A percentile compares a stretch with the other conserved stretches of the same genome.
These are phyloP conservation scores for Philereme transversata DNA, from an alignment of 2,888 invertebrate species.

Conservation along the genomic window DNA sequence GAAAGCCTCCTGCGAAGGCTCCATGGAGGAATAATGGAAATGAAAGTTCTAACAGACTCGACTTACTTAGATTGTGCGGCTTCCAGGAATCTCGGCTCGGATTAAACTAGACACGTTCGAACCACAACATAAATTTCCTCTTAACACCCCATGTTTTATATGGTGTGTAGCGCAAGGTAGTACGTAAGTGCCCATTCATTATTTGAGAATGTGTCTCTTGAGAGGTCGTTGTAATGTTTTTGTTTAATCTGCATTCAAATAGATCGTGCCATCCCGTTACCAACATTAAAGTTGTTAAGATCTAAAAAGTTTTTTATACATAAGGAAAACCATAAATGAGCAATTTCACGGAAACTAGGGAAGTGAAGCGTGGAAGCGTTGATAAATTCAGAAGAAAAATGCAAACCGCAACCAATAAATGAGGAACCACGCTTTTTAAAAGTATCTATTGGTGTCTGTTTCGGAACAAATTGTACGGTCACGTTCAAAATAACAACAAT, in stretches of 20 bases:
- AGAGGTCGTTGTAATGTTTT: conserved; percentile 30
- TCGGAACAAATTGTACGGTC: conserved; percentile 69
- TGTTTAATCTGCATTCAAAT: conserved; percentile 29
- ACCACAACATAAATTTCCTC: conserved; percentile 70
- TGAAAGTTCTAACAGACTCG: conserved; percentile 67
- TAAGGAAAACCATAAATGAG: conserved; percentile 3
- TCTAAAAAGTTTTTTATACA: conserved; percentile 1
- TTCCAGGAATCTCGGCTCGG: conserved; percentile 62
- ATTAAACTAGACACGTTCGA: conserved; percentile 72
- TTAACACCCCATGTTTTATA: conserved; percentile 54
- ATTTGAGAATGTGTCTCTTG: conserved; percentile 37
- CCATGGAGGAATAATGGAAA: conserved; percentile 66
- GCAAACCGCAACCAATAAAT: conserved; percentile 46
- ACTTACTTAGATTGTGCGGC: conserved; percentile 72
- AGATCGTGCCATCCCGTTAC: conserved; percentile 1
- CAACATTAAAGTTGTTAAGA: background rate
- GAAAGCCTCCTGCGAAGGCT: conserved; percentile 51
- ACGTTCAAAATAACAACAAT: too few relatives aligned
- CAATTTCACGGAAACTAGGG: conserved; percentile 8
- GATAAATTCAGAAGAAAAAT: conserved; percentile 19
- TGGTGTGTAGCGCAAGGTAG: conserved; percentile 39
- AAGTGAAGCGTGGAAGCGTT: conserved; percentile 9
- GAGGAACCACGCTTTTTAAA: conserved; percentile 67
- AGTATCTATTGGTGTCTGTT: conserved; percentile 78
- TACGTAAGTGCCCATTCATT: conserved; percentile 37